Evolutionary conservation across 2,113 vertebrate species (phyloP).

Genomic region (Falco punctatus): DNA sequence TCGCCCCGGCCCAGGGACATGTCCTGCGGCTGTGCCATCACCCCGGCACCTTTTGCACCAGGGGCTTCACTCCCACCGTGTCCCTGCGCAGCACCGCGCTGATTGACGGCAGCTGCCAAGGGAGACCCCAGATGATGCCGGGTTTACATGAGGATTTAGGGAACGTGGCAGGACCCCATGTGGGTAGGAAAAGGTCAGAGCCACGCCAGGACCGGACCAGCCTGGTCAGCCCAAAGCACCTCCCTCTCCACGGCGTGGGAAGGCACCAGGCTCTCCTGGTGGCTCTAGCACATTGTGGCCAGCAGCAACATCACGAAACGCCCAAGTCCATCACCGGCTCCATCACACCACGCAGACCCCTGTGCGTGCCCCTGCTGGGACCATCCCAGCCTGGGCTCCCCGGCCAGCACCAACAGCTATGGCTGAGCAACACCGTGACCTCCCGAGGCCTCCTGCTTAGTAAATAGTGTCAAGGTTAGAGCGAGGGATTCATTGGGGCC

Average conservation of each 20-base stretch:
- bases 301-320: rapidly evolving
- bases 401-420: neutral
- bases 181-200: neutral
- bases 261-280: neutral
- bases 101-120: neutral
- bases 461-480: slow-evolving; percentile 76
- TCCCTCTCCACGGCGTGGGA: rapidly evolving
- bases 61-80: neutral
- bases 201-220: rapidly evolving
- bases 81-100: neutral
- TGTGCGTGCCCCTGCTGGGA: neutral
- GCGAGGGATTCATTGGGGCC: slow-evolving; percentile 57
- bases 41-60: neutral
- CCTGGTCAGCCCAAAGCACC: neutral
- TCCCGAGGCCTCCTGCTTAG: slow-evolving; percentile 44
- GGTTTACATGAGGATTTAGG: neutral
- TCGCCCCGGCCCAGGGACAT: neutral
- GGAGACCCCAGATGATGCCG: neutral
- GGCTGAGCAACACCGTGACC: slow-evolving; percentile 39
- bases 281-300: neutral
- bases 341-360: neutral
- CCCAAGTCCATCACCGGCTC: rapidly evolving
- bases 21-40: neutral
- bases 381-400: neutral
- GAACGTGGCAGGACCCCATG: neutral